Evolutionary conservation across 2,113 vertebrate species (phyloP).

Genomic region (Saccopteryx bilineata): DNA sequence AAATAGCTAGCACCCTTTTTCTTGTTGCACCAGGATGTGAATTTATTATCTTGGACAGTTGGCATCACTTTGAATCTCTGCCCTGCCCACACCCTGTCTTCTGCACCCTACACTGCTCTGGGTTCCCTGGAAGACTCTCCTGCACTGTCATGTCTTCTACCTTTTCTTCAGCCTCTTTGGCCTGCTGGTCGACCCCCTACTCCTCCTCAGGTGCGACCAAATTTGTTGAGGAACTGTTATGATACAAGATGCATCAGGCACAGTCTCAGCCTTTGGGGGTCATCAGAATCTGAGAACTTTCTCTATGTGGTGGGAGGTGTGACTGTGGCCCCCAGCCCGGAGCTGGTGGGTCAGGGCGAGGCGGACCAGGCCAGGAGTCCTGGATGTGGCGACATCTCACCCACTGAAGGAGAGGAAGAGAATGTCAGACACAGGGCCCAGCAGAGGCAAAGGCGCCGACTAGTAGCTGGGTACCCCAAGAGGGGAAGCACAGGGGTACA

Average conservation of each 20-base stretch:
- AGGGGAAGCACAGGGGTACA: not conserved
- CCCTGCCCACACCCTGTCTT: not conserved
- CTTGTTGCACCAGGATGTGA: not conserved
- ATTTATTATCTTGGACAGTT: not conserved
- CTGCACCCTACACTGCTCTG: not conserved
- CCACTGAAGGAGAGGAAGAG: not conserved
- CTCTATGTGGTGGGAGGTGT: not conserved
- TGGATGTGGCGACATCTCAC: not conserved
- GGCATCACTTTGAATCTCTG: not conserved
- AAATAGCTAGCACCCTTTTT: not conserved
- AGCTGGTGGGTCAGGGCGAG: fast-evolving
- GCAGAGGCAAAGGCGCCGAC: not conserved
- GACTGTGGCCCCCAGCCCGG: not conserved
- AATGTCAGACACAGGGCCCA: not conserved
- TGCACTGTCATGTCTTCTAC: not conserved
- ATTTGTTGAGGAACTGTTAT: not conserved
- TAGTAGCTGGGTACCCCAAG: not conserved
- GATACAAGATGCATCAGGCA: too few species aligned
- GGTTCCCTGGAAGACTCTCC: not conserved
- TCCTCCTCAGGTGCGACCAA: not conserved
- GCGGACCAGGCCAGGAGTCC: not conserved
- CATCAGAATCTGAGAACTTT: not conserved
- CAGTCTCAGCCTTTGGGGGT: not conserved
- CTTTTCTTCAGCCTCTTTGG: not conserved
- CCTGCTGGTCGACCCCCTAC: not conserved